A percentile compares a stretch with the other conserved stretches of the same genome.
Evolutionary conservation across 2,888 invertebrate genomes (phyloP).

Genomic region (Platerodrilus igneus): DNA sequence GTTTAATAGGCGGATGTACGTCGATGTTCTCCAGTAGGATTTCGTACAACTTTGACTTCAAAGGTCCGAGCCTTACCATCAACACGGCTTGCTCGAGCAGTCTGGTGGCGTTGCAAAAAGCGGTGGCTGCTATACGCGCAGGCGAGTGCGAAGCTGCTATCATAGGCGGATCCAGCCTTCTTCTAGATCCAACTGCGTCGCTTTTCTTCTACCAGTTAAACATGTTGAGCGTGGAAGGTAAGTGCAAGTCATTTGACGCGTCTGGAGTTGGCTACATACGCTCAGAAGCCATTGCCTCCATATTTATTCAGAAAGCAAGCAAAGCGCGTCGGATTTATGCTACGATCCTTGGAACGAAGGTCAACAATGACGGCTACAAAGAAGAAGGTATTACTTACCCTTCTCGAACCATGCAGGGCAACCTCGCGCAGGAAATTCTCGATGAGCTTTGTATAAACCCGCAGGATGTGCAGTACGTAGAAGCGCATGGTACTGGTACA

Average conservation of each 20-base stretch:
- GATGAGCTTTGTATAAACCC: constrained; percentile 66
- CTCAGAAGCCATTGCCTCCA: constrained; percentile 70
- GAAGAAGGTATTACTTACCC: constrained; percentile 27
- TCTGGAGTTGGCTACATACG: constrained; percentile 76
- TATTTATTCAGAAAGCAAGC: constrained; percentile 65
- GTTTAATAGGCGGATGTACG: too few species aligned
- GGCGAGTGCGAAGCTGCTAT: constrained; percentile 85
- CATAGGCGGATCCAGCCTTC: constrained; percentile 85
- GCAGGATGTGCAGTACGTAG: constrained; percentile 64
- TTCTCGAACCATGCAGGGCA: too few species aligned
- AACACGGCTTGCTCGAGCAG: constrained; percentile 96
- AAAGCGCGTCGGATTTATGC: constrained; percentile 52
- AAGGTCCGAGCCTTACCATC: constrained; percentile 81
- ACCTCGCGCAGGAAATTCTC: too few species aligned
- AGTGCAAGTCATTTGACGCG: constrained; percentile 86
- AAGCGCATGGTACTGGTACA: constrained; percentile 75
- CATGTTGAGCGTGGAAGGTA: too few species aligned
- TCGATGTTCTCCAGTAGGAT: constrained; percentile 90
- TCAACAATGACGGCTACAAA: too few species aligned
- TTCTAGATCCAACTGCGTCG: too few species aligned
- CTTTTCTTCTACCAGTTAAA: too few species aligned
- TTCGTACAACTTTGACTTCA: constrained; percentile 81
- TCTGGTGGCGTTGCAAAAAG: constrained; percentile 78
- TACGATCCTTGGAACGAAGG: too few species aligned
- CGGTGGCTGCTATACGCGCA: constrained; percentile 67